Conservation (phyloP, 1,140 invertebrate genomes). For the Heliconius nattereri region DNA sequence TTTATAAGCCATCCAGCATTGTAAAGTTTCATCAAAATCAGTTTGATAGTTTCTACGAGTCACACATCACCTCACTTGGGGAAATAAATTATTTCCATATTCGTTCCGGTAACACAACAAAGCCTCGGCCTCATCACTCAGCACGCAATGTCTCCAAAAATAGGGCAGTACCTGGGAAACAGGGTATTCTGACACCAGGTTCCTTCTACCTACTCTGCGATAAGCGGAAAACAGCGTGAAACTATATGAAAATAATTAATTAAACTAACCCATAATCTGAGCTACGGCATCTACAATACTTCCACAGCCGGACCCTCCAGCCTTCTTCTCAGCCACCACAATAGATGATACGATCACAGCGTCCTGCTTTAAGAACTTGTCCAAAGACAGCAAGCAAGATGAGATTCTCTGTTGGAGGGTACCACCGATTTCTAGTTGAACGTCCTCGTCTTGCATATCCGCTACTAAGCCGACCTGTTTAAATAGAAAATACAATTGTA, state of each 20-base stretch:
- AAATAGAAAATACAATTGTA: background rate
- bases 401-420: conserved; percentile 92
- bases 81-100: no score
- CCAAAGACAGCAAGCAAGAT: conserved; percentile 87
- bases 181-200: no score
- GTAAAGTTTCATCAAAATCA: no score
- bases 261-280: conserved; percentile 83
- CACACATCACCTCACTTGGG: no score
- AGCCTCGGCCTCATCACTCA: no score
- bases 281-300: conserved; percentile 85
- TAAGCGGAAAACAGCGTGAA: no score
- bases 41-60: no score
- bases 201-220: no score
- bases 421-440: conserved; percentile 88
- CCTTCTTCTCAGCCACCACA: conserved; percentile 88
- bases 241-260: background rate
- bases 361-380: conserved; percentile 86
- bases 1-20: no score
- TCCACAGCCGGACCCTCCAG: conserved; percentile 79
- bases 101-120: no score
- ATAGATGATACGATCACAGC: conserved; percentile 88
- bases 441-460: conserved; percentile 90
- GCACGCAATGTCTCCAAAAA: no score
- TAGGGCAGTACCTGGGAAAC: no score
- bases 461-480: conserved; percentile 86